These are phyloP conservation scores for Eilema depressum DNA, from an alignment of 2,888 invertebrate species.

Conservation along the genomic window DNA sequence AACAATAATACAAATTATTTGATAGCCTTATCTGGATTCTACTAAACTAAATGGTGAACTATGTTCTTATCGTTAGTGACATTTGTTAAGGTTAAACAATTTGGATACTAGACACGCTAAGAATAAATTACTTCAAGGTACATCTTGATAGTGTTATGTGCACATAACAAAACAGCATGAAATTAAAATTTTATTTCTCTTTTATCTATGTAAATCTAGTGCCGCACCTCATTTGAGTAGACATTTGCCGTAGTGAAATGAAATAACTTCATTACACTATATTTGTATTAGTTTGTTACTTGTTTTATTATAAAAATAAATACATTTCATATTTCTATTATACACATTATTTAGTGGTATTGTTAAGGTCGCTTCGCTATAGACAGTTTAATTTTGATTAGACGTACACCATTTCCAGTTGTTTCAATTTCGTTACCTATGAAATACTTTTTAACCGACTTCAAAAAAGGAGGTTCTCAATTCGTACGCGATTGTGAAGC, in stretches of 20 bases:
- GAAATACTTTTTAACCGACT: no score
- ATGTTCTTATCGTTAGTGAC: conserved; percentile 2
- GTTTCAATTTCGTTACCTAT: neutral
- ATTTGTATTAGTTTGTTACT: neutral
- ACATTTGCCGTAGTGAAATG: neutral
- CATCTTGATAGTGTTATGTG: neutral
- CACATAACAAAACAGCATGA: neutral
- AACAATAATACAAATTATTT: conserved; percentile 3
- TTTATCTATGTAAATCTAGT: conserved; percentile 3
- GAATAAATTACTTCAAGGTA: conserved; percentile 2
- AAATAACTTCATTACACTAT: neutral
- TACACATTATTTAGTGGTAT: neutral
- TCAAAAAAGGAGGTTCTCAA: no score
- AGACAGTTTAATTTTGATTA: neutral
- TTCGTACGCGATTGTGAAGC: no score
- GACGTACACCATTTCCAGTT: neutral
- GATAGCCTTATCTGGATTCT: neutral
- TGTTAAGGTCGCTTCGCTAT: neutral
- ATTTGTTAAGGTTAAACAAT: neutral
- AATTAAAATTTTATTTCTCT: neutral
- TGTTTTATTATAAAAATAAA: neutral
- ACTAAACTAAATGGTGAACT: conserved; percentile 8
- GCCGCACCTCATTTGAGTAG: neutral
- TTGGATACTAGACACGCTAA: neutral
- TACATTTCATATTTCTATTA: neutral